These are phyloP conservation scores for Drosophila pseudoananassae DNA, from an alignment of 1,140 invertebrate genomes.

Conservation along the genomic window DNA sequence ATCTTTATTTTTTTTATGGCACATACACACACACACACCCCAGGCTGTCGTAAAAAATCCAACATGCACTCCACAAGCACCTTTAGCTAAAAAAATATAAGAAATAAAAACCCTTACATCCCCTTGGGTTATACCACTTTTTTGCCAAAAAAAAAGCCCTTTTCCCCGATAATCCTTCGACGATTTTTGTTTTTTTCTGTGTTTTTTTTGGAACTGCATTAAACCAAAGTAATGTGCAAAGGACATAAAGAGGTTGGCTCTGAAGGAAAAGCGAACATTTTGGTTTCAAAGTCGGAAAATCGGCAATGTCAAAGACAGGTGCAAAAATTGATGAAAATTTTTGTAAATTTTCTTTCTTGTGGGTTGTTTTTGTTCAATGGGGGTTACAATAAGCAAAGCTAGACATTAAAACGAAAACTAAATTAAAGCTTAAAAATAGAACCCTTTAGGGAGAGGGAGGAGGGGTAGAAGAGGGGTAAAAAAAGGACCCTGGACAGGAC, in stretches of 20 bases:
- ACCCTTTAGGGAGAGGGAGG: not conserved
- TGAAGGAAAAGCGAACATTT: not conserved
- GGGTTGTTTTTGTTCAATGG: no score
- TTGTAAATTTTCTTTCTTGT: not conserved
- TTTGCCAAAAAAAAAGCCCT: not conserved
- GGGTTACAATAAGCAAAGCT: no score
- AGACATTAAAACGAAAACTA: no score
- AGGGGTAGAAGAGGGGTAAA: not conserved
- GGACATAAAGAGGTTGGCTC: conserved; percentile 14
- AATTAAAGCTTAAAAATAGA: not conserved
- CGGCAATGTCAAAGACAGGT: not conserved
- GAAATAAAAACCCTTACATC: not conserved
- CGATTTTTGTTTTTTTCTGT: conserved; percentile 36
- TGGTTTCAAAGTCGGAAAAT: not conserved
- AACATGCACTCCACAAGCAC: conserved; percentile 25
- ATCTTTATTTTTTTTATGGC: conserved; percentile 20
- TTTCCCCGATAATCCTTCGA: conserved; percentile 26
- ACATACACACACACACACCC: conserved; percentile 13
- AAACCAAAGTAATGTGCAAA: conserved; percentile 36
- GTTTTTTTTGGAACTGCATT: conserved; percentile 22
- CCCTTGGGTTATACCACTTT: not conserved
- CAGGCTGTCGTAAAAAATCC: conserved; percentile 31
- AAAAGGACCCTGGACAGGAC: conserved; percentile 7
- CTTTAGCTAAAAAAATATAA: not conserved
- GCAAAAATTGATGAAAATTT: not conserved